Percentiles rank a stretch among this genome's conserved stretches.
phyloP scores from a whole-genome alignment of 2,113 vertebrate species.

The Pithys albifrons region DNA sequence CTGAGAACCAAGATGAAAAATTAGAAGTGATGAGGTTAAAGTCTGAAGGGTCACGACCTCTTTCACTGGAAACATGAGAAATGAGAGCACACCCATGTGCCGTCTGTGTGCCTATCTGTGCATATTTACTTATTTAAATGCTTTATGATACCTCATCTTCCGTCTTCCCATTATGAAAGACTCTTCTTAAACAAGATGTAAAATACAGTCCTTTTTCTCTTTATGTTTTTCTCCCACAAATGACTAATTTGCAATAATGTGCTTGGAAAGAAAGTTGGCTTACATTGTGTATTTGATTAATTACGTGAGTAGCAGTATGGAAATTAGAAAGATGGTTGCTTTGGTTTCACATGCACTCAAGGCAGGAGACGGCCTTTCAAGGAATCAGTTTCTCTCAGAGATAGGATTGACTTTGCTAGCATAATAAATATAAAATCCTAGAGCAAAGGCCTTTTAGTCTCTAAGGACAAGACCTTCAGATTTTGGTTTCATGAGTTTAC shows the following conservation, averaged over 20 bases:
- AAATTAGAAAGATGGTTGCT: conserved; percentile 5
- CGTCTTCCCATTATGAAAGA: neutral
- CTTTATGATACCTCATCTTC: neutral
- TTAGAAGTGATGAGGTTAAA: conserved; percentile 20
- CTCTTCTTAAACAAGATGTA: conserved; percentile 1
- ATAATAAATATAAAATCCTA: conserved; percentile 53
- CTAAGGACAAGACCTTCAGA: conserved; percentile 39
- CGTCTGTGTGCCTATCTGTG: neutral
- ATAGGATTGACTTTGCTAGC: neutral
- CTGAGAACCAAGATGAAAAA: neutral
- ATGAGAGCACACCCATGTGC: neutral
- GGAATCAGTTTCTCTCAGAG: conserved; percentile 31
- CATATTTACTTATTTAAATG: neutral
- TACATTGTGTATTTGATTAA: conserved; percentile 47
- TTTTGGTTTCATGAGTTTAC: conserved; percentile 32
- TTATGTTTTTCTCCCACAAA: neutral
- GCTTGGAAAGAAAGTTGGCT: conserved; percentile 7
- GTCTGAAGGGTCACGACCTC: neutral
- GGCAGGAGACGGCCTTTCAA: neutral
- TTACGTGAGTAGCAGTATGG: conserved; percentile 25
- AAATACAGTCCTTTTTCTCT: neutral
- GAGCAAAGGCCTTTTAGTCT: conserved; percentile 27
- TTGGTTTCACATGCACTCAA: conserved; percentile 21
- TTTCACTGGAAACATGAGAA: conserved; percentile 33
- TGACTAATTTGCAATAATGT: neutral